Base-by-base conservation (phyloP, 2,113 vertebrate genomes). In the Xyrauchen texanus region DNA sequence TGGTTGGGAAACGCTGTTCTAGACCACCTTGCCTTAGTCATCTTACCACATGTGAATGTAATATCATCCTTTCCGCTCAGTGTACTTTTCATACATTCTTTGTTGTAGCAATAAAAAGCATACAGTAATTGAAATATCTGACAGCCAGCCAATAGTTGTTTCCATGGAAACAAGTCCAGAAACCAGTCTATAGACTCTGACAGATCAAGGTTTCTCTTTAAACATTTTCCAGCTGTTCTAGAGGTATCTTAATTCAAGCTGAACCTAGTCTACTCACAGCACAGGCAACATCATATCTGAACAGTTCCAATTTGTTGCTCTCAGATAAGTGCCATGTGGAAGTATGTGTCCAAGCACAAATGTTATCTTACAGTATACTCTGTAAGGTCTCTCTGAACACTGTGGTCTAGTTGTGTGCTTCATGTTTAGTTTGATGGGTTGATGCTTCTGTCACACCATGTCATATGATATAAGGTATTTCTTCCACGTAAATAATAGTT, bases 81-180 rank as follows among this genome's bases (percentile, higher is more conserved):
- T 42, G 21, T 47, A 8, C 6, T 74, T n/a, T 63, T 34, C 21
- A 34, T 34, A 34, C 21, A 34, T 34, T 34, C 21, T 34, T 74
- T 12, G 15, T 13, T 63, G 7, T 51, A 61, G 55, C 70, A 61
- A 7, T 72, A 42, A 62, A 21, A 73, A 62, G 6, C 49, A 45
- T 65, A 53, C 21, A 34, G 21, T 34, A 34, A 52, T 76, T 76
- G 47, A 65, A 8, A 21, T n/a, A n/a, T 57, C 52, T 13, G 63
- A 81, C 44, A 65, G 51, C 64, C 51, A 47, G 34, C 75, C 8
- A 58, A n/a, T 47, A 68, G 73, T 65, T 81, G 51, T 70, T 61
- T 13, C 9, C 51, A 60, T 78, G 76, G 53, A 49, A 58, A 77
- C 62, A 10, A 34, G 73, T 61, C n/a, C 21, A 3, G 21, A 34